Conservation (phyloP, 2,797 vertebrate species). For the Myiotriccus ornatus region DNA sequence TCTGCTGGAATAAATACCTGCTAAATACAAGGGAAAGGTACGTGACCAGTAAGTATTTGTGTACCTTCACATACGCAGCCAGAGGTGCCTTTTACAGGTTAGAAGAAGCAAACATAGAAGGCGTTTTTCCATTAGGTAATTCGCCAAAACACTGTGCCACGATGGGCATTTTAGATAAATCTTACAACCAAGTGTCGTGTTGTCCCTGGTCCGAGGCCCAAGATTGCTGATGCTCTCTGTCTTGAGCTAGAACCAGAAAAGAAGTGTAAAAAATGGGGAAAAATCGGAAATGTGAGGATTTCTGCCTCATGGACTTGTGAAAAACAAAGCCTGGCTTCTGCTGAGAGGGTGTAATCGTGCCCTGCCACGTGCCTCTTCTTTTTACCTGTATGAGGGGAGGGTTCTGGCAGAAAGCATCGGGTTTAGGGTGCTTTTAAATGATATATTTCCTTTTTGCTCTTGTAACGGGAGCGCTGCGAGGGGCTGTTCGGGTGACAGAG, state of each 20-base stretch:
- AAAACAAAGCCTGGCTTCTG: not conserved
- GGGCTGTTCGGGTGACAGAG: not conserved
- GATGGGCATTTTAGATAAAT: not conserved
- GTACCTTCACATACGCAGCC: not conserved
- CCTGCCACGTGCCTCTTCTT: not conserved
- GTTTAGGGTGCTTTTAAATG: not conserved
- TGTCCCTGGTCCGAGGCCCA: not conserved
- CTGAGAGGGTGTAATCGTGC: not conserved
- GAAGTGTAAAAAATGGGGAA: not conserved
- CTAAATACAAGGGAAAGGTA: not conserved
- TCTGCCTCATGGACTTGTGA: not conserved
- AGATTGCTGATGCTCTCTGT: not conserved
- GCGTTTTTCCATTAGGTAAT: not conserved
- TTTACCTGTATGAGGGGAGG: rapidly evolving
- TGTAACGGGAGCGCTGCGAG: rapidly evolving
- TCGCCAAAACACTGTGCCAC: not conserved
- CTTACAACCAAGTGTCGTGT: not conserved
- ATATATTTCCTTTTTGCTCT: not conserved
- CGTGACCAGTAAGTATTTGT: not conserved
- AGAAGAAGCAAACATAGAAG: not conserved
- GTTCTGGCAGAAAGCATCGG: not conserved
- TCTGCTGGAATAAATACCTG: not conserved
- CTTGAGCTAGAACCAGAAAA: not conserved
- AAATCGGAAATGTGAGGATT: not conserved
- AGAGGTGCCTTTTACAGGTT: not conserved